phyloP scores from a whole-genome alignment of 2,888 invertebrate species.

The Parapristionchus giblindavisi region DNA sequence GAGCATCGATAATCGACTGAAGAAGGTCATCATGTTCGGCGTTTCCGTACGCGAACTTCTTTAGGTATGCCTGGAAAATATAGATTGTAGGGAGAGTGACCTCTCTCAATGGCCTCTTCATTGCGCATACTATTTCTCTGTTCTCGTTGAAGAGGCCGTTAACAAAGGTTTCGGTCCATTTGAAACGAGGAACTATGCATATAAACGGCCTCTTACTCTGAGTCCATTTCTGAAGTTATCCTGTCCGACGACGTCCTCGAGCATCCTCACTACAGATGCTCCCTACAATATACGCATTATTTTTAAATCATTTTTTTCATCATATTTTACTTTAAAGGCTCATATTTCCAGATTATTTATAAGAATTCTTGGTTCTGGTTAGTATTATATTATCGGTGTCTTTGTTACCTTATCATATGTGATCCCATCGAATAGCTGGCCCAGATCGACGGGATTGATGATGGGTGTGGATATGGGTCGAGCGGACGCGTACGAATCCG shows the following conservation, averaged over 20 bases:
- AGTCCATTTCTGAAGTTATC: constrained; percentile 63
- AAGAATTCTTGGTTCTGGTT: no score
- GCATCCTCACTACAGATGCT: constrained; percentile 64
- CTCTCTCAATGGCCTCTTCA: no score
- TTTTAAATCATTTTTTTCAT: neutral
- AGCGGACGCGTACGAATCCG: constrained; percentile 83
- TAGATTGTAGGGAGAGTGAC: no score
- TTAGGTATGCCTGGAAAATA: constrained; percentile 40
- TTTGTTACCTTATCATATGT: constrained; percentile 84
- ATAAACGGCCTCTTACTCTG: constrained; percentile 46
- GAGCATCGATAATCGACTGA: constrained; percentile 32
- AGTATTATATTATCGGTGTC: no score
- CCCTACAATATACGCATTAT: constrained; percentile 42
- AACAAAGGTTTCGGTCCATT: neutral
- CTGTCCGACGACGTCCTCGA: constrained; percentile 61
- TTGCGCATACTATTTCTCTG: neutral
- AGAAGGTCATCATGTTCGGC: constrained; percentile 39
- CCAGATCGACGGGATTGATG: constrained; percentile 86
- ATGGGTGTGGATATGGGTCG: constrained; percentile 86
- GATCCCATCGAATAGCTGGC: constrained; percentile 86
- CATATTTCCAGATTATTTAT: no score
- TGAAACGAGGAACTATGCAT: neutral
- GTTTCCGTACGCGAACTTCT: constrained; percentile 32
- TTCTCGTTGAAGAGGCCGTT: neutral
- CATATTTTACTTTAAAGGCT: no score